Conservation (phyloP, 2,113 vertebrate genomes). For the Ictalurus punctatus region DNA sequence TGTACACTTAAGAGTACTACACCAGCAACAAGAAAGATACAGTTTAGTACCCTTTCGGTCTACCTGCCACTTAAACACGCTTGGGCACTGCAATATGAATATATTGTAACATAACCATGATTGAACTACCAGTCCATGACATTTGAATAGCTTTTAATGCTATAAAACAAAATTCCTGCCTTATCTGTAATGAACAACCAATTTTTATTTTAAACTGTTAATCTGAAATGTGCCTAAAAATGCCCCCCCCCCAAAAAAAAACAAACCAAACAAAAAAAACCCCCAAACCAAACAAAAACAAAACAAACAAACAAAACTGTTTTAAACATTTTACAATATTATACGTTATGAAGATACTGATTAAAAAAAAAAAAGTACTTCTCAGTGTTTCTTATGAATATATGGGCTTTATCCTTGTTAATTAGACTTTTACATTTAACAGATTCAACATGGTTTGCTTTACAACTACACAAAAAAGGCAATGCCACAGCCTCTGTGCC, state of each 20-base stretch:
- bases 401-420: neutral
- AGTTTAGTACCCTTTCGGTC: neutral
- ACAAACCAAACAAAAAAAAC: neutral
- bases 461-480: neutral
- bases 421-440: neutral
- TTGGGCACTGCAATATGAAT: neutral
- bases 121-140: neutral
- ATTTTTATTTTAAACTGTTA: neutral
- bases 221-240: neutral
- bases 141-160: neutral
- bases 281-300: accelerated
- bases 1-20: neutral
- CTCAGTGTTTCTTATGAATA: neutral
- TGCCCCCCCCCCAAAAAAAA: neutral
- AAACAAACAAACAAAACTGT: neutral
- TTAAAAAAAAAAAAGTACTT: neutral
- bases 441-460: neutral
- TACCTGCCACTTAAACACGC: neutral
- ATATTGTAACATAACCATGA: neutral
- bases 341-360: neutral
- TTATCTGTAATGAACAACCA: neutral
- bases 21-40: neutral
- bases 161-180: neutral
- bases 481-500: neutral
- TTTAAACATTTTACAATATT: neutral